Evolutionary conservation across 2,113 vertebrate genomes (phyloP), one percentile per base, ranked within the genome.

Genomic region (Machaerirhynchus nigripectus): DNA sequence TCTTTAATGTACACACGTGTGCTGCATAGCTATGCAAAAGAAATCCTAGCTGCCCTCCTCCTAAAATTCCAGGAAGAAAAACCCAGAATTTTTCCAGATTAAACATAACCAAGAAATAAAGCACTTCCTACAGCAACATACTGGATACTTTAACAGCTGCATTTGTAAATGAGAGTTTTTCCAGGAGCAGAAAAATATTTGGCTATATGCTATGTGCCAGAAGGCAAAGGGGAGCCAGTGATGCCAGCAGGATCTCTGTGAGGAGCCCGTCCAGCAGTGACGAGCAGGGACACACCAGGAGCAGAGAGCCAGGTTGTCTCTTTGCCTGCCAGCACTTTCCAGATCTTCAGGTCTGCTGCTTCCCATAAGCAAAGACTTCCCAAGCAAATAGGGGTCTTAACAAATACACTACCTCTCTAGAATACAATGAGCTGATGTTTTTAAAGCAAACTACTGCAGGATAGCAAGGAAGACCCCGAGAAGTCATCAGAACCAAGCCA

Each of bases 181-280:
- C 18, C 5, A 35, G 7, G 19, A 84, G 49, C 57, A 71, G 23
- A 35, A 61, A 78, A 74, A n/a, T 37, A 87, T 70, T 35, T 46
- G n/a, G n/a, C n/a, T n/a, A n/a, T n/a, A n/a, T 10, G 1, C 33
- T 55, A 3, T 5, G 14, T 87, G 59, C 22, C 50, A 65, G 50
- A 84, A 88, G 37, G 68, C 67, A 73, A 40, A 85, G 27, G 14
- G 40, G 42, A 59, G 28, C 15, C n/a, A 57, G 35, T 1, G 30
- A 71, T 15, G 10, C 44, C 0, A 0, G 49, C 35, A 88, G 47
- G 15, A 40, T 22, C n/a, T 37, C 79, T 1, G 0, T 21, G 9
- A 86, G 30, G n/a, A 90, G 49, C 53, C 60, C 2, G 0, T 69
- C 27, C 42, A 68, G 56, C 4, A 5, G 6, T 1, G 10, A 71